phyloP scores from a whole-genome alignment of 2,888 invertebrate genomes.

The Netelia virgata region DNA sequence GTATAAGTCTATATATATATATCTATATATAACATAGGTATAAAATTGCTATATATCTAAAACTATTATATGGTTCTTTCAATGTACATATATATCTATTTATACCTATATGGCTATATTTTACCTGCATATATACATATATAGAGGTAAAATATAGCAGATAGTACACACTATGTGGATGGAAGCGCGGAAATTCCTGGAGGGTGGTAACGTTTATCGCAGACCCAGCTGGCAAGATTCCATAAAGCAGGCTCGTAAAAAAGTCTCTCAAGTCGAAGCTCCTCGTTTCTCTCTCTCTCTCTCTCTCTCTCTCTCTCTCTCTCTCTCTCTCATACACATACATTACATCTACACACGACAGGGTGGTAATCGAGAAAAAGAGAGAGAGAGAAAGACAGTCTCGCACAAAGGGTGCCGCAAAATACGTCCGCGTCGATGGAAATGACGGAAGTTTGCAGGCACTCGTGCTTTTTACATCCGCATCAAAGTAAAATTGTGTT shows the following conservation, averaged over 20 bases:
- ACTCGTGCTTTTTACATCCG: conserved; percentile 41
- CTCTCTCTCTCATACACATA: background rate
- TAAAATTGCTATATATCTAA: no score
- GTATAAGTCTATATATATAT: no score
- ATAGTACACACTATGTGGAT: conserved; percentile 7
- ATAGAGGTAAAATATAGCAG: background rate
- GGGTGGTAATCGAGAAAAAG: background rate
- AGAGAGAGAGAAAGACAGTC: background rate
- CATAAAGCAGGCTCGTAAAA: conserved; percentile 64
- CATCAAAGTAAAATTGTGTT: background rate
- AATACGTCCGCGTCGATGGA: conserved; percentile 44
- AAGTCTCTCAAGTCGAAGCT: conserved; percentile 35
- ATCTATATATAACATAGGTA: no score
- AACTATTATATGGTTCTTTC: no score
- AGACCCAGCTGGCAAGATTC: conserved; percentile 60
- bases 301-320: background rate
- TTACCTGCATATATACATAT: no score
- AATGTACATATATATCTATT: no score
- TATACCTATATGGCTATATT: no score
- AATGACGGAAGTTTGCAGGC: conserved; percentile 57
- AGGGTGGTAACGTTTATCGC: conserved; percentile 57
- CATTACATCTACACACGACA: background rate
- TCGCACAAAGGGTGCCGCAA: conserved; percentile 9
- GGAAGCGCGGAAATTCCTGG: conserved; percentile 32
- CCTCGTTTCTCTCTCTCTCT: conserved; percentile 20